Conservation (phyloP, 2,113 vertebrate species). For the Pungitius pungitius region DNA sequence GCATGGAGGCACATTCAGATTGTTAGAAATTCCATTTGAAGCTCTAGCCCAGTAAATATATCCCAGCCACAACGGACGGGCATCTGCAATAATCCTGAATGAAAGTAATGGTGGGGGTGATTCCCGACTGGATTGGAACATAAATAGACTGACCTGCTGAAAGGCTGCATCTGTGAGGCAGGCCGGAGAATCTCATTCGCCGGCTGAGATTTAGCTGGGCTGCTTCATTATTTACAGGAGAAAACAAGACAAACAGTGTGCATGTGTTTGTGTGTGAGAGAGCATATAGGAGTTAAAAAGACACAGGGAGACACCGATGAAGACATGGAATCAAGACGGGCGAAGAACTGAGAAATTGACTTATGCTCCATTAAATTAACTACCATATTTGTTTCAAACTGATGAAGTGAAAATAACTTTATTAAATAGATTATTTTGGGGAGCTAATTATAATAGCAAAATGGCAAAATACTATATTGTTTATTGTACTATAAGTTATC, state of each 20-base stretch:
- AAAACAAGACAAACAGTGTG: conserved; percentile 2
- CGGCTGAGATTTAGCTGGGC: conserved; percentile 26
- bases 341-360: background rate
- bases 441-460: background rate
- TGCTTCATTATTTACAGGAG: conserved; percentile 33
- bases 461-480: too few species aligned
- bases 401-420: background rate
- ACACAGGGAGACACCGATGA: background rate
- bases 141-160: conserved; percentile 44
- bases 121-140: conserved; percentile 28
- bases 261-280: background rate
- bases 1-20: conserved; percentile 3
- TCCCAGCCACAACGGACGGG: conserved; percentile 13
- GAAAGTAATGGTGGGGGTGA: conserved; percentile 29
- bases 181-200: conserved; percentile 12
- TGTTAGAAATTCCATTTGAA: conserved; percentile 1
- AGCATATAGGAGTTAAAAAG: background rate
- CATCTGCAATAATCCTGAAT: conserved; percentile 35
- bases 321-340: background rate
- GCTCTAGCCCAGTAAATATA: conserved; percentile 15
- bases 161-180: conserved; percentile 29
- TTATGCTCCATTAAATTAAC: background rate
- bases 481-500: too few species aligned
- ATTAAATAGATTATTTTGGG: background rate
- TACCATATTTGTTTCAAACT: background rate